Evolutionary conservation across 92 coral and sea anemone genomes (phyloP).

Genomic region (Galaxea fascicularis): DNA sequence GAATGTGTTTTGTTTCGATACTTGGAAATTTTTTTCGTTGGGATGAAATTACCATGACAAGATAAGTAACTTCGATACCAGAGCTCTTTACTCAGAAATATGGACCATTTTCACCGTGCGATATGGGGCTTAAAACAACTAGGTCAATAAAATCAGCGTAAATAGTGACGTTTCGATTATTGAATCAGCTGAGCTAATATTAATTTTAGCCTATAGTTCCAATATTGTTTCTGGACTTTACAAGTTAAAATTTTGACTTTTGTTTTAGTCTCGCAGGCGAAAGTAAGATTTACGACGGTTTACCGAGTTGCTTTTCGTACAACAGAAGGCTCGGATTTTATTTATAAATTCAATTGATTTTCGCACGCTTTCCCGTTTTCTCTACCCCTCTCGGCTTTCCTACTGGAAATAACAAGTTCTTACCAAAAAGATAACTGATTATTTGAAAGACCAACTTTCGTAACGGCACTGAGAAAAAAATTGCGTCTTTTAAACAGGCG

Average conservation of each 20-base stretch:
- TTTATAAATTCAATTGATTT: not conserved
- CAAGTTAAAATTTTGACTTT: not conserved
- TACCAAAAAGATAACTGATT: not conserved
- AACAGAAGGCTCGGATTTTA: not conserved
- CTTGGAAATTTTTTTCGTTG: constrained; percentile 5
- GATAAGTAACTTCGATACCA: constrained; percentile 35
- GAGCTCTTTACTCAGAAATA: not conserved
- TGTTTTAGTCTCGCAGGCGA: not conserved
- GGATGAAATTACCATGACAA: constrained; percentile 21
- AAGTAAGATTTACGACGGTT: no score
- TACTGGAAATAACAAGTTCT: not conserved
- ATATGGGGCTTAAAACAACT: not conserved
- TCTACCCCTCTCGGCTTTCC: not conserved
- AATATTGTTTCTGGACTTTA: not conserved
- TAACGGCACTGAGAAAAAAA: no score
- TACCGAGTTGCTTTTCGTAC: not conserved
- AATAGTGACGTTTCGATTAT: not conserved
- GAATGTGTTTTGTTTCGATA: constrained; percentile 2
- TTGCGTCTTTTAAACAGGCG: no score
- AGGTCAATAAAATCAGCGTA: not conserved
- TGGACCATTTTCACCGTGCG: not conserved
- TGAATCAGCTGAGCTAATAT: constrained; percentile 41
- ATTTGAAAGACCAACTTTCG: not conserved
- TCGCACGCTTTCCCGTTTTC: not conserved
- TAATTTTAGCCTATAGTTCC: not conserved